Base-by-base conservation (phyloP, 1,140 invertebrate genomes). In the Coelopa frigida region DNA sequence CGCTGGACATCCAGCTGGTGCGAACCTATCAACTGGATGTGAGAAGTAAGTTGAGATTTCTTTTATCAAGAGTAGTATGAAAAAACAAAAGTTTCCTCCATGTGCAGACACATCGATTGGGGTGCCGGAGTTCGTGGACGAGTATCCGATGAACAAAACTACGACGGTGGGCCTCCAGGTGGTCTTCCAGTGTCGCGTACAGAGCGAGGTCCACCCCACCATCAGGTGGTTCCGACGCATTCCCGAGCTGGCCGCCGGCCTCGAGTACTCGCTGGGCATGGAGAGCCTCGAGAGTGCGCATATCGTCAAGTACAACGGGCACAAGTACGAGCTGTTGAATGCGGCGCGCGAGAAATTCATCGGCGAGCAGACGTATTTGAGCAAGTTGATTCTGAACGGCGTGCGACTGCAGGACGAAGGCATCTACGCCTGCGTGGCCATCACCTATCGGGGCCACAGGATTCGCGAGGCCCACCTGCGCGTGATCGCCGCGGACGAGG, bases 1-100 rank as follows among this genome's bases (percentile, higher is more conserved):
- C 53, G 0, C 51, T 61, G 32, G 57, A 66, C 27, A 55, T 67
- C 14, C 58, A 64, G 43, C 36, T 67, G 7, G 61, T 64, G 24
- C 56, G 59, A 39, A 67, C 58, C 5, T 67, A 61, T 54, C 63
- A 64, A 32, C 21, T 67, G 33, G 59, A 67, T 53, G 61, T 67
- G 0, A 62, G 57, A 27, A 60, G 63, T 67, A 32, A 49, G 59
- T 44, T n/a, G 10, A 37, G 8, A 32, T 14, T 23, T 36, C 4
- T 8, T 10, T 29, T 4, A 3, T 26, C 36, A 5, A 12, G 11
- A 8, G 11, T 22, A 18, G 32, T 32, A 12, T n/a, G 21, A 15
- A 20, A 17, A 18, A 5, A 26, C 12, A 3, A 14, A 20, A 41
- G 3, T 10, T 29, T 10, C 8, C 24, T 5, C 33, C 18, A 10